Evolutionary conservation across 2,888 invertebrate species (phyloP).

Genomic region (Megaustenia siamemsis): DNA sequence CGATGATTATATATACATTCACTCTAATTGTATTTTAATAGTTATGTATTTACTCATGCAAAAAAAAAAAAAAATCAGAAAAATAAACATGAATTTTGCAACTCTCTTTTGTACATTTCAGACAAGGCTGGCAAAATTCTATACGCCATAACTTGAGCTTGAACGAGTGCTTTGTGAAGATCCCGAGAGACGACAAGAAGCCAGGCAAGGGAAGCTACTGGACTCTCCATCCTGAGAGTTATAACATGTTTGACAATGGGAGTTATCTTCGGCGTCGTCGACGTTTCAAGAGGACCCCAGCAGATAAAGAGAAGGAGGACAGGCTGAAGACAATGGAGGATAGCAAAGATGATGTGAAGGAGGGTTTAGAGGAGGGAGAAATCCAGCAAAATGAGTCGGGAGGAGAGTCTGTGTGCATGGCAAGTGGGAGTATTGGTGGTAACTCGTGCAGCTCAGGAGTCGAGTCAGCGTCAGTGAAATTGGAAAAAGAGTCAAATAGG

Average conservation of each 20-base stretch:
- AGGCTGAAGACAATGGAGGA: slow-evolving; percentile 62
- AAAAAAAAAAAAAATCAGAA: too few species aligned
- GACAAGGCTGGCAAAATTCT: slow-evolving; percentile 93
- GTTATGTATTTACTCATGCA: too few species aligned
- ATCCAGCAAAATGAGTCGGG: slow-evolving; percentile 35
- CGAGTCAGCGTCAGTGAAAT: slow-evolving; percentile 40
- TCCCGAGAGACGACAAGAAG: slow-evolving; percentile 97
- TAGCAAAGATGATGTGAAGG: slow-evolving; percentile 56
- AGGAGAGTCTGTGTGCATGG: neutral
- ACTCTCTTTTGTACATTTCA: neutral
- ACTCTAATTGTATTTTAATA: too few species aligned
- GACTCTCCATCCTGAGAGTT: slow-evolving; percentile 96
- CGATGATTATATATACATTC: too few species aligned
- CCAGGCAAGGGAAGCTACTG: slow-evolving; percentile 98
- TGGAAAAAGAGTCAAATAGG: slow-evolving; percentile 56
- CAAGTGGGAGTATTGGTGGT: slow-evolving; percentile 8
- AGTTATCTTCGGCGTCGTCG: slow-evolving; percentile 90
- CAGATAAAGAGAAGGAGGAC: slow-evolving; percentile 89
- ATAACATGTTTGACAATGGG: slow-evolving; percentile 98
- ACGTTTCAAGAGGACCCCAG: slow-evolving; percentile 81
- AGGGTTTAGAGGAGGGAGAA: slow-evolving; percentile 57
- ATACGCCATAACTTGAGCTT: slow-evolving; percentile 96
- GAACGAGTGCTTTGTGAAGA: slow-evolving; percentile 98
- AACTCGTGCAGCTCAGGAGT: slow-evolving; percentile 35
- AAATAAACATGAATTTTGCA: too few species aligned